Conservation (phyloP, 2,888 invertebrate species). For the Lasioglossum leucozonium region DNA sequence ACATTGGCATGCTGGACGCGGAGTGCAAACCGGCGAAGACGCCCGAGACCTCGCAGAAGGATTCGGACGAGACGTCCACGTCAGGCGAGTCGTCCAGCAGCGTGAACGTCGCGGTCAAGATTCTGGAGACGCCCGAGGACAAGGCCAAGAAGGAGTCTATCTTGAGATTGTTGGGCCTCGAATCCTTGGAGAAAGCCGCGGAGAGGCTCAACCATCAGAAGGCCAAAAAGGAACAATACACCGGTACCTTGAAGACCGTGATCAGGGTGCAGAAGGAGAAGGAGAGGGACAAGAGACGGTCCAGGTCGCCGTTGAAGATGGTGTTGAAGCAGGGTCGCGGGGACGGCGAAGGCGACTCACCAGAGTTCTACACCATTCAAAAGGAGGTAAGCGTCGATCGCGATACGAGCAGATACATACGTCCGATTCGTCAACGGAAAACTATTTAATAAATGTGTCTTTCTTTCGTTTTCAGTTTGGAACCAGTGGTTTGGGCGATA, state of each 20-base stretch:
- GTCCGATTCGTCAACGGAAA: not conserved
- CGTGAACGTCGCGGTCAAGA: conserved; percentile 70
- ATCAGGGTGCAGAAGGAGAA: conserved; percentile 88
- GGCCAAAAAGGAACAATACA: conserved; percentile 87
- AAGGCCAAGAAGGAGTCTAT: conserved; percentile 90
- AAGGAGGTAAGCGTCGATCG: conserved; percentile 86
- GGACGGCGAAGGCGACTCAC: conserved; percentile 84
- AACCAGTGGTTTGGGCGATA: conserved; percentile 83
- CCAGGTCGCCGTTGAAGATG: conserved; percentile 91
- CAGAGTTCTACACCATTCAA: conserved; percentile 89
- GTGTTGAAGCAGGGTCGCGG: conserved; percentile 89
- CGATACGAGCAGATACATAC: not conserved
- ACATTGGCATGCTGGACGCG: conserved; percentile 59
- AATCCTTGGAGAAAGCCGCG: conserved; percentile 89
- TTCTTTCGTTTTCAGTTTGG: conserved; percentile 81
- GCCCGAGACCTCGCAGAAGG: conserved; percentile 73
- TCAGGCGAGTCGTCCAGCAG: conserved; percentile 82
- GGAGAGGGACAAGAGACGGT: conserved; percentile 87
- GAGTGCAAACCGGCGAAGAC: conserved; percentile 69
- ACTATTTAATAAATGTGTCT: conserved; percentile 39
- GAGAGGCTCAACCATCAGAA: conserved; percentile 85
- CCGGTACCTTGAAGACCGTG: conserved; percentile 93
- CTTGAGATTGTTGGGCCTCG: conserved; percentile 90
- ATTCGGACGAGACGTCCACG: conserved; percentile 81
- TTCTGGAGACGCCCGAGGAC: conserved; percentile 87